Evolutionary conservation across 2,113 vertebrate species (phyloP).

Genomic region (Sinocyclocheilus maitianheensis): DNA sequence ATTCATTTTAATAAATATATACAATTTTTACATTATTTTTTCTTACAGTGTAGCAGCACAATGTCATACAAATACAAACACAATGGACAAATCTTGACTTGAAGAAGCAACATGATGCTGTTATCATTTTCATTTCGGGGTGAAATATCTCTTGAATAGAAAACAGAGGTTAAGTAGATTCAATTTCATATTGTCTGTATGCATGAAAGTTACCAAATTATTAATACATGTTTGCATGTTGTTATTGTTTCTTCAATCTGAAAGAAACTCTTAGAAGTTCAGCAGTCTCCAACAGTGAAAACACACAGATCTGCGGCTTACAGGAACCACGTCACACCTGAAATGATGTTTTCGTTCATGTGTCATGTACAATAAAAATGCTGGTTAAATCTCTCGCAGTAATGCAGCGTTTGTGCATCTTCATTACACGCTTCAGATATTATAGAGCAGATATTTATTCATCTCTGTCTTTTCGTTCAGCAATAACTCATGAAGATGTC

Average conservation of each 20-base stretch:
- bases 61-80: too few species aligned
- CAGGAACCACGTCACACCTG: neutral
- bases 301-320: conserved; percentile 31
- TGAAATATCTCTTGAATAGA: neutral
- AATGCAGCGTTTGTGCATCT: neutral
- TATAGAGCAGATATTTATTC: conserved; percentile 29
- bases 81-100: too few species aligned
- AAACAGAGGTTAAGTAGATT: neutral
- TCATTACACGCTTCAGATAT: conserved; percentile 32
- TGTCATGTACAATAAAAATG: conserved; percentile 47
- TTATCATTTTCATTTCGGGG: neutral
- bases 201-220: neutral
- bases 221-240: neutral
- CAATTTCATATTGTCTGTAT: neutral
- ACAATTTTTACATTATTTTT: too few species aligned
- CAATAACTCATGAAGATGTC: conserved; percentile 24
- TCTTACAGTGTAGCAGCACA: too few species aligned
- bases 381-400: conserved; percentile 5
- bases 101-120: neutral
- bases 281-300: neutral
- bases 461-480: conserved; percentile 3
- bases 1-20: too few species aligned
- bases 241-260: neutral
- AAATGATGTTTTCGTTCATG: conserved; percentile 44
- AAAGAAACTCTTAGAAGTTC: neutral